These are phyloP conservation scores for Micoletzkya japonica DNA, from an alignment of 2,888 invertebrate species.

Conservation along the genomic window DNA sequence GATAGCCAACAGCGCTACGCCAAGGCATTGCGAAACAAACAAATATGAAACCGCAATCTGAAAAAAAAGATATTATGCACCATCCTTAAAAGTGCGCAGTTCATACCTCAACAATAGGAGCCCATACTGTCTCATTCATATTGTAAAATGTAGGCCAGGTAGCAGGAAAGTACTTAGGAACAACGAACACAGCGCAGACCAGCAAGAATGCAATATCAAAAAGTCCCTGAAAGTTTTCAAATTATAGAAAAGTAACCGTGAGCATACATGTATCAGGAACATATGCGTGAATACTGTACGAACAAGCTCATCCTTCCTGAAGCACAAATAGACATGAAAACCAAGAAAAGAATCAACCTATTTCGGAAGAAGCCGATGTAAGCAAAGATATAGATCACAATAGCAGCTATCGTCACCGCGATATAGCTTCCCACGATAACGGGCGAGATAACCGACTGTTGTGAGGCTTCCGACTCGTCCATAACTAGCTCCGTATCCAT, in stretches of 20 bases:
- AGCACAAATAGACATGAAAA: neutral
- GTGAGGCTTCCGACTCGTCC: constrained; percentile 2
- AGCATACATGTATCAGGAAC: neutral
- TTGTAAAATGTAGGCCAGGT: neutral
- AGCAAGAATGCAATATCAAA: constrained; percentile 3
- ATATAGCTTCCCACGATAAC: neutral
- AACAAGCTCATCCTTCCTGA: neutral
- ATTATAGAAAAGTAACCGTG: neutral
- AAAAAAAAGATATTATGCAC: neutral
- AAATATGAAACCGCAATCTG: constrained; percentile 9
- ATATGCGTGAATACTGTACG: neutral
- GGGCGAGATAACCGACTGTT: constrained; percentile 1
- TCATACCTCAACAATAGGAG: neutral
- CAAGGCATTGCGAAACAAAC: constrained; percentile 10
- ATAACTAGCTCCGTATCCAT: neutral
- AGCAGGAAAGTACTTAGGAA: constrained; percentile 7
- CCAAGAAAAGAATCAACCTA: neutral
- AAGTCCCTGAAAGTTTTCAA: neutral
- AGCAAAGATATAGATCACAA: neutral
- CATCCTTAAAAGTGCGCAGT: neutral
- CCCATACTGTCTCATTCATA: constrained; percentile 15
- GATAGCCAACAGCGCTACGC: constrained; percentile 1
- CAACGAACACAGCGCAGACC: neutral
- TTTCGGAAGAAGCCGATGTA: constrained; percentile 8
- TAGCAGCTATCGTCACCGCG: neutral